Conservation (phyloP, 1,140 invertebrate species). For the Drosophila equinoxialis region DNA sequence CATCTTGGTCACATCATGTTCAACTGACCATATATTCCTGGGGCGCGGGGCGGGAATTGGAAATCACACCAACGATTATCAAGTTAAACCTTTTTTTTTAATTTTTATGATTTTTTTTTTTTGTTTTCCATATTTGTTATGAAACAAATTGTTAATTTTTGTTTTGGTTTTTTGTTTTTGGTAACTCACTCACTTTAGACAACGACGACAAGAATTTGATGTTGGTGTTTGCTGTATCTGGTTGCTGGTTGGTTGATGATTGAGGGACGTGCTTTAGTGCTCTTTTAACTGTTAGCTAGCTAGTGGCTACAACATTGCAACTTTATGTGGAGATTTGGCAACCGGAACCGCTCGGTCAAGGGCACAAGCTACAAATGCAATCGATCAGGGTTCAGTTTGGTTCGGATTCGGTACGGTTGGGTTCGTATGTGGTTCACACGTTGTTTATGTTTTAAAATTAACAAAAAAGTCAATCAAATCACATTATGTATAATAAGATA, state of each 20-base stretch:
- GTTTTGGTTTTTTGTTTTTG: conserved; percentile 52
- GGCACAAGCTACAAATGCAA: conserved; percentile 47
- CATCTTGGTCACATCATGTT: conserved; percentile 47
- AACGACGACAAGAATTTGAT: conserved; percentile 50
- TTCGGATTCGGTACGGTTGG: conserved; percentile 20
- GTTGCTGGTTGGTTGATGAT: conserved; percentile 54
- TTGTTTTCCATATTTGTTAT: conserved; percentile 76
- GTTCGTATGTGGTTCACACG: conserved; percentile 62
- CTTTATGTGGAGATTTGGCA: conserved; percentile 44
- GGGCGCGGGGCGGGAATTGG: conserved; percentile 70
- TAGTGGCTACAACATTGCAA: conserved; percentile 34
- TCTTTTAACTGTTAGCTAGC: conserved; percentile 64
- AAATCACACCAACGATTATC: conserved; percentile 80
- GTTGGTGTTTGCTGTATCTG: conserved; percentile 47
- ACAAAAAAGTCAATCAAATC: conserved; percentile 76
- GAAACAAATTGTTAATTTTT: conserved; percentile 69
- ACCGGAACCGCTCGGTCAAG: conserved; percentile 59
- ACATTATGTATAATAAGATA: conserved; percentile 71
- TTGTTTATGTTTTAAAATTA: conserved; percentile 72
- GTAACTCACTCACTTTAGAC: conserved; percentile 72
- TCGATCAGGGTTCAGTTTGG: conserved; percentile 42
- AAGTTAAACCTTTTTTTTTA: conserved; percentile 62
- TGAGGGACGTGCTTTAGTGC: conserved; percentile 61
- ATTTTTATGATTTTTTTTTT: conserved; percentile 26
- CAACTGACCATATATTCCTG: conserved; percentile 44